Conservation (phyloP, 2,113 vertebrate genomes). For the Callipepla californica region DNA sequence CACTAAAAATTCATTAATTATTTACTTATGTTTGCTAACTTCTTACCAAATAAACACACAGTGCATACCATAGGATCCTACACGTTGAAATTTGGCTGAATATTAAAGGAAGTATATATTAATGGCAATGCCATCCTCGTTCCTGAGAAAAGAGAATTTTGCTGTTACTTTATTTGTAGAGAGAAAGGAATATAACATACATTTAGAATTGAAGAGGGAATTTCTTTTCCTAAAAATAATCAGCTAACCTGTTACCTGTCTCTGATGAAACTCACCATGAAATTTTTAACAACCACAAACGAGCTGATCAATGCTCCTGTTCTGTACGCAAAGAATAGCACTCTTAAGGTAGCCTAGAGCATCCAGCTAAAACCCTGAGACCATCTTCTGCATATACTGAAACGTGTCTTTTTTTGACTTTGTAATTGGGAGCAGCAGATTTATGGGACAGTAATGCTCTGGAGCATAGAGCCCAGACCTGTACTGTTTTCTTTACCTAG, state of each 20-base stretch:
- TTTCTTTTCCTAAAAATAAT: slow-evolving; percentile 62
- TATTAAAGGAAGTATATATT: background rate
- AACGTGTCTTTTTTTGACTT: background rate
- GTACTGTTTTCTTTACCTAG: background rate
- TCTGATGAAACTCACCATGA: slow-evolving; percentile 42
- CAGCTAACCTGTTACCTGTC: slow-evolving; percentile 45
- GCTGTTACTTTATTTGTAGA: background rate
- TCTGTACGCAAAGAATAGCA: background rate
- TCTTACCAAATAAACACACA: background rate
- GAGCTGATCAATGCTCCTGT: slow-evolving; percentile 30
- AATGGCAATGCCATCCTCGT: background rate
- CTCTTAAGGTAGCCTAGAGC: background rate
- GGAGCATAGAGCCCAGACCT: background rate
- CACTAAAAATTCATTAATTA: background rate
- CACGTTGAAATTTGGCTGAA: background rate
- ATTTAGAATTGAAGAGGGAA: slow-evolving; percentile 24
- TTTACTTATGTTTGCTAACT: background rate
- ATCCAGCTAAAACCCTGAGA: slow-evolving; percentile 5
- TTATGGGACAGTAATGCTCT: slow-evolving; percentile 6
- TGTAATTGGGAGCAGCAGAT: background rate
- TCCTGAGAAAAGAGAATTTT: slow-evolving; percentile 1
- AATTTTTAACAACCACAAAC: slow-evolving; percentile 57
- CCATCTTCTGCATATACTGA: background rate
- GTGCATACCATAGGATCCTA: background rate
- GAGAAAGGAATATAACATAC: background rate